Evolutionary conservation across 2,797 vertebrate genomes (phyloP).

Genomic region (Tamandua tetradactyla): DNA sequence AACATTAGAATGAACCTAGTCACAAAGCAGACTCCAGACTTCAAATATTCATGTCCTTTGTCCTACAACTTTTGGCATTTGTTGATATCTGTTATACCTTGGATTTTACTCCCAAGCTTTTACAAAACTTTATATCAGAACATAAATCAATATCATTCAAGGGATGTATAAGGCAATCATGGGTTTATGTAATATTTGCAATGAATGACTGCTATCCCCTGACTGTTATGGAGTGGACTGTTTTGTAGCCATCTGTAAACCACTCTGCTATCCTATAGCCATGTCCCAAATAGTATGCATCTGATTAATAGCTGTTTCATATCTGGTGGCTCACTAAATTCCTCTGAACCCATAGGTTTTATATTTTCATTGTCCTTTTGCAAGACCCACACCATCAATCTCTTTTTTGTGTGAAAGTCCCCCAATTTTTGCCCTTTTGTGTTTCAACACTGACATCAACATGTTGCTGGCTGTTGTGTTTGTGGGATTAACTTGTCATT

Average conservation of each 20-base stretch:
- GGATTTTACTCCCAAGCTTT: conserved; percentile 69
- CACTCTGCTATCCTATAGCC: conserved; percentile 42
- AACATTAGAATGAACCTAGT: too few species aligned
- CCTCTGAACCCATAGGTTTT: conserved; percentile 63
- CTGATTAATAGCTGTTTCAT: conserved; percentile 13
- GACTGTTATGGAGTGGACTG: conserved; percentile 54
- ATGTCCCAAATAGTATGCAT: conserved; percentile 43
- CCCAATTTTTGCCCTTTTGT: conserved; percentile 44
- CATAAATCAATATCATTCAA: conserved; percentile 51
- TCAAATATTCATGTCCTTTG: not conserved
- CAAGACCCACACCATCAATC: conserved; percentile 55
- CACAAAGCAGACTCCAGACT: too few species aligned
- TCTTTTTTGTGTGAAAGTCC: conserved; percentile 71
- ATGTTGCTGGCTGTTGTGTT: not conserved
- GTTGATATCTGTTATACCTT: conserved; percentile 68
- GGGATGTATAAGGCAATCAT: conserved; percentile 32
- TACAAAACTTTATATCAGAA: conserved; percentile 41
- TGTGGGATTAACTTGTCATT: conserved; percentile 54
- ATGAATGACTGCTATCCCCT: conserved; percentile 62
- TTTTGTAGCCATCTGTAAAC: conserved; percentile 65
- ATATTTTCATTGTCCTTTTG: conserved; percentile 66
- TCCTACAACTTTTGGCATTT: conserved; percentile 67
- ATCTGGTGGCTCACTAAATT: conserved; percentile 54
- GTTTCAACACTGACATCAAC: conserved; percentile 38
- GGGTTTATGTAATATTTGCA: conserved; percentile 49